A percentile compares a stretch with the other conserved stretches of the same genome.
Conservation (phyloP, 2,888 invertebrate genomes). For the Plagiodera versicolora region DNA sequence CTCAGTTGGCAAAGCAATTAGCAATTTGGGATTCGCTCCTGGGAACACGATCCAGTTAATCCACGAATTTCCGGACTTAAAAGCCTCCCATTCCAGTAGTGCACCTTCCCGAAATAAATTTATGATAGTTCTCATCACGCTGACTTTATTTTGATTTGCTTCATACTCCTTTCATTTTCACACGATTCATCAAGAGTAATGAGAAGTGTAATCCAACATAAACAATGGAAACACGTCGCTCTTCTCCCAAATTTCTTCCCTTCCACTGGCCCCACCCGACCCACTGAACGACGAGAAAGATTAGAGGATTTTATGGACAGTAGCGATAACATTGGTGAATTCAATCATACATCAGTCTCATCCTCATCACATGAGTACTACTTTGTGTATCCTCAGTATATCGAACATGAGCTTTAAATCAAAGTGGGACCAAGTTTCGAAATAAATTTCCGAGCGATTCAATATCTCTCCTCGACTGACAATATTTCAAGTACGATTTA, state of each 20-base stretch:
- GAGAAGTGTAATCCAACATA: no score
- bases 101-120: constrained; percentile 8
- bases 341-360: no score
- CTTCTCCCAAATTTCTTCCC: no score
- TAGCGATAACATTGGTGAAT: no score
- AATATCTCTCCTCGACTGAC: not conserved
- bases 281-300: no score
- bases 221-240: no score
- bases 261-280: no score
- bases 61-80: constrained; percentile 21
- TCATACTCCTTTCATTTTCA: not conserved
- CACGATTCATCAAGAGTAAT: no score
- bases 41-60: constrained; percentile 23
- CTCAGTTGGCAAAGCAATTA: constrained; percentile 21
- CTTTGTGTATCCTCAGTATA: no score
- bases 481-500: not conserved
- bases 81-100: constrained; percentile 10
- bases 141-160: not conserved
- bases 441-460: not conserved
- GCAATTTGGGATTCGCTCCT: constrained; percentile 17
- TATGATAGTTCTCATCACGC: not conserved
- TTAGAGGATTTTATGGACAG: no score
- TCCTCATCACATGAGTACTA: no score
- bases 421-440: not conserved
- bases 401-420: no score